phyloP scores from a whole-genome alignment of 2,797 vertebrate genomes.

The Anisognathus igniventris region DNA sequence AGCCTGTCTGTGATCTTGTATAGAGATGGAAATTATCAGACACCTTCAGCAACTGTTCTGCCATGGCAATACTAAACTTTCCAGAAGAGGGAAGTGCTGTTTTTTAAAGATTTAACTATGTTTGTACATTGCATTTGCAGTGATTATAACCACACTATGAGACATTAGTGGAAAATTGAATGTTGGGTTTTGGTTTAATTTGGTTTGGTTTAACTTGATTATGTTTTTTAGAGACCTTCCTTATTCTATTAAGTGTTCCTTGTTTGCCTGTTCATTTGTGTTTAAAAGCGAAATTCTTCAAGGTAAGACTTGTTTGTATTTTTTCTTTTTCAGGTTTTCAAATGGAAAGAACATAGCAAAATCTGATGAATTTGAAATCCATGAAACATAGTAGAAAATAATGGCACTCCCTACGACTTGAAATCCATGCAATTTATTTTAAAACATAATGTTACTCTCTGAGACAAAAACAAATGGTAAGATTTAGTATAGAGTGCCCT shows the following conservation, averaged over 20 bases:
- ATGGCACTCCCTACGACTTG: neutral
- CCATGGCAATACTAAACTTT: neutral
- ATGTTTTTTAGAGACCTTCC: neutral
- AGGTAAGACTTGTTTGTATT: neutral
- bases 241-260: neutral
- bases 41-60: neutral
- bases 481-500: neutral
- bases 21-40: neutral
- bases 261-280: neutral
- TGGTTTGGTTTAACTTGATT: neutral
- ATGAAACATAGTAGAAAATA: neutral
- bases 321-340: neutral
- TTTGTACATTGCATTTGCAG: neutral
- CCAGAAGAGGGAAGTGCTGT: neutral
- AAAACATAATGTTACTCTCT: neutral
- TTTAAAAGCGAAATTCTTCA: neutral
- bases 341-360: neutral
- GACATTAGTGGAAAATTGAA: neutral
- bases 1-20: neutral
- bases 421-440: neutral
- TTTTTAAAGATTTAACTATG: neutral
- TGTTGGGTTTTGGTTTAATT: accelerated
- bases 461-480: neutral
- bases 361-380: neutral
- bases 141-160: neutral